Evolutionary conservation across 2,113 vertebrate species (phyloP).

Genomic region (Chaetodon trifascialis): DNA sequence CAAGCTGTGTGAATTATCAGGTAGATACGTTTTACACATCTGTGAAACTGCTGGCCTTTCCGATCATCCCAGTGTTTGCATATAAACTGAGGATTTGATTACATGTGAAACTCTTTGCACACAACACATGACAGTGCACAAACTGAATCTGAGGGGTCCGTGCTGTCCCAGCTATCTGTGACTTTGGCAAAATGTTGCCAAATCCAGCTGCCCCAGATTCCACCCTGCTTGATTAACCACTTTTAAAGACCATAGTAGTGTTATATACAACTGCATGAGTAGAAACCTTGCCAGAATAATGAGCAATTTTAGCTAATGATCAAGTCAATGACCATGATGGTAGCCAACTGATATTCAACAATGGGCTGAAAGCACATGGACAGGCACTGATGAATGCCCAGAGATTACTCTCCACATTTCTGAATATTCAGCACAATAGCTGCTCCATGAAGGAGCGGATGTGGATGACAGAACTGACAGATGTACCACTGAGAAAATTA

Average conservation of each 20-base stretch:
- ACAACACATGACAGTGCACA: not conserved
- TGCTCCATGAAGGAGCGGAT: not conserved
- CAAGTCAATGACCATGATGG: not conserved
- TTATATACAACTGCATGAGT: not conserved
- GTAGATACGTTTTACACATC: not conserved
- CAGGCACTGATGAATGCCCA: not conserved
- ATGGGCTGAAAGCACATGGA: not conserved
- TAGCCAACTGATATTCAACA: not conserved
- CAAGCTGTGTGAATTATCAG: not conserved
- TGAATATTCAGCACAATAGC: slow-evolving; percentile 30
- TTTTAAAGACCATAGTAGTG: not conserved
- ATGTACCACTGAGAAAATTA: slow-evolving; percentile 22
- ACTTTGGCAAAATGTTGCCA: not conserved
- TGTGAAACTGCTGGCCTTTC: not conserved
- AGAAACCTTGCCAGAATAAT: not conserved
- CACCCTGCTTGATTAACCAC: not conserved
- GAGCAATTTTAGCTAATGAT: not conserved
- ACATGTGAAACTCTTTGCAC: not conserved
- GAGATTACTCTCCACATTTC: slow-evolving; percentile 23
- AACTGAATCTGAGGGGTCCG: not conserved
- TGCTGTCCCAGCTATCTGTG: too few relatives aligned
- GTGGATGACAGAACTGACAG: slow-evolving; percentile 13
- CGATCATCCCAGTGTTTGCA: not conserved
- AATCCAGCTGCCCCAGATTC: too few relatives aligned
- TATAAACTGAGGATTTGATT: not conserved